phyloP scores from a whole-genome alignment of 2,113 vertebrate species.

The Budorcas taxicolor region DNA sequence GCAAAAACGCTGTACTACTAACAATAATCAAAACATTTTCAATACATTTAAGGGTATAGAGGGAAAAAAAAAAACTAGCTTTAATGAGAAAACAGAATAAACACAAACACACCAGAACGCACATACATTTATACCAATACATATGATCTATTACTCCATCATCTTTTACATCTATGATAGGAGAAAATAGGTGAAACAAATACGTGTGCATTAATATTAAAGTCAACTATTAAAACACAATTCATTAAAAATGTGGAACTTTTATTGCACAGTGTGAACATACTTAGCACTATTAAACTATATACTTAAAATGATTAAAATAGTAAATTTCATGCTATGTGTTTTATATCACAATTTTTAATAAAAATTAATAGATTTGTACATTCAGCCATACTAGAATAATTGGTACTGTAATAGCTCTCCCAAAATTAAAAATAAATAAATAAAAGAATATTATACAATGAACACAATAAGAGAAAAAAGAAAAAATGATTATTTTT shows the following conservation, averaged over 20 bases:
- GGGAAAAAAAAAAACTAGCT: rapidly evolving
- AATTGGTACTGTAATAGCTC: not conserved
- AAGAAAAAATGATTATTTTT: not conserved
- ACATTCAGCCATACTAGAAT: not conserved
- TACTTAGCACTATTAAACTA: not conserved
- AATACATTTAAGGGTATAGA: not conserved
- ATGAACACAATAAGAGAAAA: not conserved
- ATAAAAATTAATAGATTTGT: not conserved
- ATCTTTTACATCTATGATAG: not conserved
- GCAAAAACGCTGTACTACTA: not conserved
- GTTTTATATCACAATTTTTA: not conserved
- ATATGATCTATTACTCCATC: not conserved
- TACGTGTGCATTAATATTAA: not conserved
- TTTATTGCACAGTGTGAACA: not conserved
- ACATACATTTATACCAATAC: not conserved
- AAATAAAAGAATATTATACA: not conserved
- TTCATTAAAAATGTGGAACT: not conserved
- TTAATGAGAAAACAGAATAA: not conserved
- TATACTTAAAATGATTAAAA: not conserved
- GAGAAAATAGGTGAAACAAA: not conserved
- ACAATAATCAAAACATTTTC: not conserved
- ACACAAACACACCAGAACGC: not conserved
- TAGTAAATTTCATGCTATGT: not conserved
- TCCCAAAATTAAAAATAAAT: not conserved
- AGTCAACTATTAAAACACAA: not conserved